Evolutionary conservation across 2,113 vertebrate species (phyloP), one percentile per base, ranked within the genome.

Genomic region (Lipophrys pholis): DNA sequence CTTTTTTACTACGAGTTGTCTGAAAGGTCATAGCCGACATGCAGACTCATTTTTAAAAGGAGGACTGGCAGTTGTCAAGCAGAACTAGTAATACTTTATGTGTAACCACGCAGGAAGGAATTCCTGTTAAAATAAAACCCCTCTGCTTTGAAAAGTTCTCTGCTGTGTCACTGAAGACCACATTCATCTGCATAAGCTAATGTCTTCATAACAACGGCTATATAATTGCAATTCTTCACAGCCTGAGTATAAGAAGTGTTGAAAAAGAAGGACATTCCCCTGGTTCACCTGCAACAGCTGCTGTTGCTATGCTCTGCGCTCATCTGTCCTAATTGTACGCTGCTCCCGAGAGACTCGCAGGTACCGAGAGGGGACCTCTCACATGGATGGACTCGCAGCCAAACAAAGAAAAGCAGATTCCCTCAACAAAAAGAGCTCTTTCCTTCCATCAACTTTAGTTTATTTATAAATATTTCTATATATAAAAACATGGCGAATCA

Each of bases 261-360:
- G 45, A 62, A 59, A 65, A 39, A 2, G 51, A 14, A 60, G 43
- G 54, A 41, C 67, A 49, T 77, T 84, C 85, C 88, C 82, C 53
- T 79, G 87, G 75, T 86, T 90, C 81, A 82, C 64, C 83, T 78
- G 52, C 76, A 88, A 61, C 88, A 90, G 85, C 87, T 90, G 91
- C 82, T 86, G 88, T 80, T 70, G 84, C 79, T 82, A 89, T 89
- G 91, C 87, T 91, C 76, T 69, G 65, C 81, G 84, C 85, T 85
- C 82, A 84, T 89, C 79, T 76, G 80, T 86, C 80, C 90, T 91
- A 85, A 91, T 89, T 90, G 89, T 86, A 69, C 67, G 80, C 69
- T 63, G 57, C 58, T 87, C 87, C 76, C 42, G 21, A 52, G 87
- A 90, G 76, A 74, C 54, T 76, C 52, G 7, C 72, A 81, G 83